Evolutionary conservation across 37 sponge, comb jelly and placozoan genomes (phyloP), one percentile per base, ranked within the genome.

Genomic region (Halichondria panicea): DNA sequence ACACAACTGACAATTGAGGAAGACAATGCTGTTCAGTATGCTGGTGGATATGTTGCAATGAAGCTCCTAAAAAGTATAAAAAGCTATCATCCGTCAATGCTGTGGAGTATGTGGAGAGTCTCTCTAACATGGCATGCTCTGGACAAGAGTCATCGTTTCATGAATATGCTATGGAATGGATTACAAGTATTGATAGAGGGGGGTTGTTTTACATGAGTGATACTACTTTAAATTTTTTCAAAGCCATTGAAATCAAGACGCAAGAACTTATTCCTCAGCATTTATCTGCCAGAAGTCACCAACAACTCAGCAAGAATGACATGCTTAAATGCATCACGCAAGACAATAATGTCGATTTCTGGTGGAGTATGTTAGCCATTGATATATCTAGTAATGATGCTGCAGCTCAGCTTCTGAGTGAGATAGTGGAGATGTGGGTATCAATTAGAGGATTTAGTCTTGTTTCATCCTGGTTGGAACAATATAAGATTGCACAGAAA

Each of bases 201-300:
- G 82, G 82, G 0, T 42, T 81, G 36, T 81, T 81, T 62, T 43
- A 37, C 21, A 45, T 81, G 18, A 72, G 48, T 71, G 82, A 81
- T 35, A 12, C 31, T 0, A 60, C 58, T 30, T 70, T 57, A 31
- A 40, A 28, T 6, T 32, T 64, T 53, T 72, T 81, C 60, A 7
- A 45, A 22, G 63, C 27, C 36, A 39, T 68, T 3, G 79, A 67
- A 59, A 62, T 35, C 55, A 55, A 33, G 24, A 22, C 1, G 1
- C 63, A 19, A 60, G 21, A 25, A 18, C 24, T 50, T n/a, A n/a
- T n/a, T n/a, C n/a, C n/a, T n/a, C n/a, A n/a, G n/a, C n/a, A n/a
- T n/a, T n/a, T n/a, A n/a, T n/a, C n/a, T n/a, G n/a, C n/a, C n/a
- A n/a, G n/a, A n/a, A n/a, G n/a, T n/a, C n/a, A n/a, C n/a, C n/a